phyloP scores from a whole-genome alignment of 2,797 vertebrate species.

The Hippocampus kuda region DNA sequence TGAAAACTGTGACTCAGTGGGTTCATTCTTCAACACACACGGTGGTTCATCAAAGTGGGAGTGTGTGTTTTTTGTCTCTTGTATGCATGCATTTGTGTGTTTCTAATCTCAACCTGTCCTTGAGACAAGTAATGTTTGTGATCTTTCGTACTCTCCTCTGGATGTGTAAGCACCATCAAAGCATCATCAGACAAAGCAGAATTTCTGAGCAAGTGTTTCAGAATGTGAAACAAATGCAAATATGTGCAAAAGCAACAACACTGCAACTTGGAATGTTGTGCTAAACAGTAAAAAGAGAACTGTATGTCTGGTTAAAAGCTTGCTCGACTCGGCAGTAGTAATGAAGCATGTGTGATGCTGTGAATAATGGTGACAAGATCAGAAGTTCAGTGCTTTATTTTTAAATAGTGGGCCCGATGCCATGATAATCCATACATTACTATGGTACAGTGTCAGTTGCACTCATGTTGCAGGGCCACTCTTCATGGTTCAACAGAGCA shows the following conservation, averaged over 20 bases:
- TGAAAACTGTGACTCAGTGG: neutral
- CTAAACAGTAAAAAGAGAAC: neutral
- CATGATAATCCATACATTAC: constrained; percentile 29
- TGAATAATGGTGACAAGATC: constrained; percentile 30
- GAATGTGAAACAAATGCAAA: neutral
- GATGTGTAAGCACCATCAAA: neutral
- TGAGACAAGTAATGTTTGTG: neutral
- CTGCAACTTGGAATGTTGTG: neutral
- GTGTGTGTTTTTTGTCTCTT: neutral
- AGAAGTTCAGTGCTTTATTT: constrained; percentile 46
- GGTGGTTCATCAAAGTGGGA: constrained; percentile 2
- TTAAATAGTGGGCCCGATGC: constrained; percentile 45
- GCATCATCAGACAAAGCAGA: neutral
- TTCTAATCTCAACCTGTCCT: neutral
- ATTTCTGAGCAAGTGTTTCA: neutral
- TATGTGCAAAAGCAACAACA: neutral
- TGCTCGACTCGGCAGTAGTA: constrained; percentile 16
- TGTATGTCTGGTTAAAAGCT: constrained; percentile 14
- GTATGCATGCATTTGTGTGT: neutral
- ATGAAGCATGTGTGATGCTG: constrained; percentile 39
- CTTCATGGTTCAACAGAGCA: constrained; percentile 14
- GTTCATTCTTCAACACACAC: constrained; percentile 3
- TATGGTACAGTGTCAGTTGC: constrained; percentile 29
- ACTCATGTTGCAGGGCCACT: constrained; percentile 30
- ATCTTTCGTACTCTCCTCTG: neutral